These are phyloP conservation scores for Pionites leucogaster DNA, from an alignment of 2,113 vertebrate species.

Conservation along the genomic window DNA sequence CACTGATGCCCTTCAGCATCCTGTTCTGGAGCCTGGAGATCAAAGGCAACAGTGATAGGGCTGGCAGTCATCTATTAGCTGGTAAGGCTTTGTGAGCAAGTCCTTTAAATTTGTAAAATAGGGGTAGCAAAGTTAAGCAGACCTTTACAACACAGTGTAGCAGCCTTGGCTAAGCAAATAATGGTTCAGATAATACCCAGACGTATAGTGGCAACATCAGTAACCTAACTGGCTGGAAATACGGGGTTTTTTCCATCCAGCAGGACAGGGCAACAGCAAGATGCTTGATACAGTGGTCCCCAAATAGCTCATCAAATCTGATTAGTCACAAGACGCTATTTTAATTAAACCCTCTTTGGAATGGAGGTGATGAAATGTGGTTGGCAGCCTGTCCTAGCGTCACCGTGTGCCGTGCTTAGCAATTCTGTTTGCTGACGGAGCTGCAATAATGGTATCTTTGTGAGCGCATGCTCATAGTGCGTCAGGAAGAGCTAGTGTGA, in stretches of 20 bases:
- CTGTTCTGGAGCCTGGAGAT: background rate
- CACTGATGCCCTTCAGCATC: background rate
- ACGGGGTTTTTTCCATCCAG: background rate
- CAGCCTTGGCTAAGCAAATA: background rate
- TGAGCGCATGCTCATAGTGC: background rate
- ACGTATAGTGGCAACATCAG: background rate
- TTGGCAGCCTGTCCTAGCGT: background rate
- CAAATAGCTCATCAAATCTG: background rate
- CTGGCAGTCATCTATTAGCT: background rate
- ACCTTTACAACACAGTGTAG: rapidly evolving
- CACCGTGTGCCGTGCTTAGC: background rate
- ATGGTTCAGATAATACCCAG: background rate
- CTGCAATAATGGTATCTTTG: background rate
- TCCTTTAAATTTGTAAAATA: background rate
- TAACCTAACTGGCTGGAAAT: background rate
- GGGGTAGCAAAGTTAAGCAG: background rate
- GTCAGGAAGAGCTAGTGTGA: background rate
- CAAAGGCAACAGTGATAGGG: background rate
- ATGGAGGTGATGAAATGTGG: background rate
- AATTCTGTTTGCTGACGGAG: background rate
- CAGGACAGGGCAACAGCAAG: background rate
- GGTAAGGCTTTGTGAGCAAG: background rate
- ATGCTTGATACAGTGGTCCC: background rate
- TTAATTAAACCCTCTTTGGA: background rate
- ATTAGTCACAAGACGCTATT: background rate